Percentiles rank a stretch among this genome's conserved stretches.
Evolutionary conservation across 1,140 invertebrate genomes (phyloP).

Genomic region (Drosophila bifasciata): DNA sequence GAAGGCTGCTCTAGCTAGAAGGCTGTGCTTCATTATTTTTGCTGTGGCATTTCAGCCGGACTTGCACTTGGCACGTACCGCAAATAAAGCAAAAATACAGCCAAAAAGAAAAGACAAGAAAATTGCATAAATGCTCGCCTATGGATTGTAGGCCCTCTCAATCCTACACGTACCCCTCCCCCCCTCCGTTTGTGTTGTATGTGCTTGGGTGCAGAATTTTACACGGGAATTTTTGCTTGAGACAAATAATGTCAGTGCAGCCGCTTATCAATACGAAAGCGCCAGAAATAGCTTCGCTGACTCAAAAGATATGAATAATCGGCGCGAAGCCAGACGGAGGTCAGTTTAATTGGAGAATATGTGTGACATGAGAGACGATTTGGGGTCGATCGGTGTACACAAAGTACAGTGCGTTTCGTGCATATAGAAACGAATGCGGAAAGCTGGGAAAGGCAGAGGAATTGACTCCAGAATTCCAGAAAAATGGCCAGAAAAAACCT

Average conservation of each 20-base stretch:
- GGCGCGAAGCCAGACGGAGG: too few species aligned
- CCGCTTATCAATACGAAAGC: constrained; percentile 25
- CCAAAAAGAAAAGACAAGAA: constrained; percentile 7
- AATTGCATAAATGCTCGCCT: constrained; percentile 27
- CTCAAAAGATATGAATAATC: constrained; percentile 14
- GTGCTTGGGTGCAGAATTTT: background rate
- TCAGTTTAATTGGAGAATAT: too few species aligned
- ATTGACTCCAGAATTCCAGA: too few species aligned
- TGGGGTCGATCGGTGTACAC: too few species aligned
- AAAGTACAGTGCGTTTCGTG: too few species aligned
- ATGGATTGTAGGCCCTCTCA: constrained; percentile 23
- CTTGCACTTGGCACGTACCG: constrained; percentile 65
- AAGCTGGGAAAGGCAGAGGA: too few species aligned
- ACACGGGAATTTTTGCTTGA: constrained; percentile 11
- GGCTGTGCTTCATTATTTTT: constrained; percentile 26
- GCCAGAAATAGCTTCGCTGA: constrained; percentile 12
- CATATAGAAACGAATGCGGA: too few species aligned
- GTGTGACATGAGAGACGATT: too few species aligned
- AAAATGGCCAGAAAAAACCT: too few species aligned
- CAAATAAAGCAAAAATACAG: constrained; percentile 63
- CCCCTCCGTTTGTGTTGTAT: constrained; percentile 38
- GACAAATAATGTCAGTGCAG: constrained; percentile 17
- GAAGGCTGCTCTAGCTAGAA: constrained; percentile 33
- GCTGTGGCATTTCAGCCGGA: constrained; percentile 28
- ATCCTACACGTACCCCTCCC: constrained; percentile 21